These are phyloP conservation scores for Dugesia japonica DNA, from an alignment of 2,888 invertebrate species.

Conservation along the genomic window DNA sequence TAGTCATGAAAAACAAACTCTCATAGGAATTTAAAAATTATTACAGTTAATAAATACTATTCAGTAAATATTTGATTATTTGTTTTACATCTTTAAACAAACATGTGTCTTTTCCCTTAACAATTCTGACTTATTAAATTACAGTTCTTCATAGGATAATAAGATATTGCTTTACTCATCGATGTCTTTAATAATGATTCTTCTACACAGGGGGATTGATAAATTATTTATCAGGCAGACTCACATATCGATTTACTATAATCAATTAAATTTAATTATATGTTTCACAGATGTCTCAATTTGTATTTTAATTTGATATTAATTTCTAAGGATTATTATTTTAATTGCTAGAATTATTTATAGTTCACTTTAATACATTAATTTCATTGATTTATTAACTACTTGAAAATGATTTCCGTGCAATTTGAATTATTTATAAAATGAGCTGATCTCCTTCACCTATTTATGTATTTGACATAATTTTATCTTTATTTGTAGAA, in stretches of 20 bases:
- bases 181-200: neutral
- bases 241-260: neutral
- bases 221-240: conserved; percentile 9
- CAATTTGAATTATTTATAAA: too few relatives aligned
- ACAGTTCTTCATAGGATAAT: neutral
- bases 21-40: too few relatives aligned
- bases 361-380: too few relatives aligned
- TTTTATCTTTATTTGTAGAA: too few relatives aligned
- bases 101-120: conserved; percentile 3
- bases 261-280: neutral
- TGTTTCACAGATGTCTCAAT: neutral
- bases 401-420: too few relatives aligned
- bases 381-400: too few relatives aligned
- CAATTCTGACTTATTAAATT: conserved; percentile 16
- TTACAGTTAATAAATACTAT: neutral
- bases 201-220: neutral
- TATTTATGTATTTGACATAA: too few relatives aligned
- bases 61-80: neutral
- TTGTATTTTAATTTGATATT: neutral
- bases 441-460: too few relatives aligned
- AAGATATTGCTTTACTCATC: neutral
- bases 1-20: too few relatives aligned
- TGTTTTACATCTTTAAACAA: neutral
- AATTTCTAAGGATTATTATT: neutral
- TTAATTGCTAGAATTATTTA: too few relatives aligned